Base-by-base conservation (phyloP, 2,113 vertebrate genomes). In the Copsychus sechellarum region DNA sequence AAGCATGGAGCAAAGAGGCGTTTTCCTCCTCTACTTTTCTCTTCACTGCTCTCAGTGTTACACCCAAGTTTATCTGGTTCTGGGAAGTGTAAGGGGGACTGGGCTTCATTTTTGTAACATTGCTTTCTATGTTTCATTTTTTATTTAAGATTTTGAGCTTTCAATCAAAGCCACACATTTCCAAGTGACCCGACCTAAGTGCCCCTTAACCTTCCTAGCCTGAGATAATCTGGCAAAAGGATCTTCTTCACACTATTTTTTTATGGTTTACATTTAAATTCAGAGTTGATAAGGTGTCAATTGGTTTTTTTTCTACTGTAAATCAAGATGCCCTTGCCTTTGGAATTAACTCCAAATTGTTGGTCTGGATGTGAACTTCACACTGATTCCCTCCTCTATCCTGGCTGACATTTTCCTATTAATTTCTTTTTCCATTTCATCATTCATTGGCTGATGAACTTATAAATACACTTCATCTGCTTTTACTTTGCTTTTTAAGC, bases 401-500 rank as follows among this genome's bases (percentile, higher is more conserved):
- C 96, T 97, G 95, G 96, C 96, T 98, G 97, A 97, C 91, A 97
- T 97, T 97, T 98, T 81, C 96, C 95, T 95, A 98, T 97, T 98
- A 97, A 97, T 98, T 98, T 96, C 47, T 98, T 96, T 97, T 96
- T 95, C 81, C 70, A 92, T 98, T 98, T 98, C 96, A 97, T 98
- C 97, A 96, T 97, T 97, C 97, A 97, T 97, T 97, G 98, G 96
- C 95, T 97, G 97, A 98, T 98, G 97, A 97, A 79, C 96, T 97
- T 97, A 97, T 98, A 98, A 98, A 98, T 97, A 98, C 73, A 89
- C 89, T 97, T 98, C 98, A 98, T 98, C 97, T 98, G 98, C 97
- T 98, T 98, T 97, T 97, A 97, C 97, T 98, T 98, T 97, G 96
- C 97, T 97, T 97, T 98, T 98, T 97, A 98, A 98, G 97, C 96